A percentile compares a stretch with the other conserved stretches of the same genome.
Evolutionary conservation across 2,888 invertebrate species (phyloP).

Genomic region (Cantharis lateralis): DNA sequence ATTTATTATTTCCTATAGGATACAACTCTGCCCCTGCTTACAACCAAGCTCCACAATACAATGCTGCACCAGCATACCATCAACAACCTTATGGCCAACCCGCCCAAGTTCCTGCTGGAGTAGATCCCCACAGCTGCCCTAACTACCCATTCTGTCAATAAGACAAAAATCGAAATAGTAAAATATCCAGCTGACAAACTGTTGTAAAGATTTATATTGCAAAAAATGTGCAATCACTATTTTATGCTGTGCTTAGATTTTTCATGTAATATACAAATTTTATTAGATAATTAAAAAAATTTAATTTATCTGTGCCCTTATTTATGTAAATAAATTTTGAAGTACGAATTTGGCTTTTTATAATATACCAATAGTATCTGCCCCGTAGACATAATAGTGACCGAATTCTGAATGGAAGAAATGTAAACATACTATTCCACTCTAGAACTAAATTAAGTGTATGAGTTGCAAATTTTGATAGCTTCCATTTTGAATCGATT

Average conservation of each 20-base stretch:
- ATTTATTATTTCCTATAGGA: constrained; percentile 5
- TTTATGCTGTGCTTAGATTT: constrained; percentile 26
- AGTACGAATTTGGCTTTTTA: background rate
- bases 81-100: constrained; percentile 33
- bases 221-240: constrained; percentile 32
- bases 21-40: constrained; percentile 34
- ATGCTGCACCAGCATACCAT: constrained; percentile 38
- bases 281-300: constrained; percentile 2
- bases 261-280: constrained; percentile 2
- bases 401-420: too few species aligned
- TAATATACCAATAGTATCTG: too few species aligned
- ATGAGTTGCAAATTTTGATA: background rate
- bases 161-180: constrained; percentile 27
- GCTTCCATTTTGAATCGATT: background rate
- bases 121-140: constrained; percentile 52
- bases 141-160: constrained; percentile 56
- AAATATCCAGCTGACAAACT: constrained; percentile 45
- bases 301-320: background rate
- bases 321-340: background rate
- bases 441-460: too few species aligned
- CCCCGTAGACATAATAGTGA: too few species aligned
- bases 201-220: constrained; percentile 31
- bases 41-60: constrained; percentile 33
- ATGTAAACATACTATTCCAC: too few species aligned
- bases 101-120: constrained; percentile 52